Percentiles rank a stretch among this genome's conserved stretches.
These are phyloP conservation scores for Drosophila murphyi DNA, from an alignment of 1,140 invertebrate species.

Conservation along the genomic window DNA sequence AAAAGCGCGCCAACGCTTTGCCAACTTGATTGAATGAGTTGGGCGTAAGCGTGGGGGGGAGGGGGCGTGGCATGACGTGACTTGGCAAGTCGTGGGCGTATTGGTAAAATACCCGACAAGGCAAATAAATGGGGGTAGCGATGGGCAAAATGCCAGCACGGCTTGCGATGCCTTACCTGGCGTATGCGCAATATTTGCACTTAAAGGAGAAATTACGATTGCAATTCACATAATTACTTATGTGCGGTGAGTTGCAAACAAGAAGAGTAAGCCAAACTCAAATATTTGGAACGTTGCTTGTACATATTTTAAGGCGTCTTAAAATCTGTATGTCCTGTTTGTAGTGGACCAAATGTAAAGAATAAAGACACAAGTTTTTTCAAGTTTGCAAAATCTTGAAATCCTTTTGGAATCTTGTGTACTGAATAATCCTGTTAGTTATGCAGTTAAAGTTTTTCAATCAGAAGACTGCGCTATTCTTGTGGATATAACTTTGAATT, in stretches of 20 bases:
- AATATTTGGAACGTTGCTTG: too few relatives aligned
- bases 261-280: neutral
- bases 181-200: constrained; percentile 46
- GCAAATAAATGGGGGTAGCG: neutral
- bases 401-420: neutral
- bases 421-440: neutral
- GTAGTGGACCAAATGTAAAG: too few relatives aligned
- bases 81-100: constrained; percentile 10
- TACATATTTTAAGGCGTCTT: too few relatives aligned
- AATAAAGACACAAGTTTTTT: too few relatives aligned
- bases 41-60: neutral
- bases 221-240: constrained; percentile 40
- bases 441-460: neutral
- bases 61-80: constrained; percentile 22
- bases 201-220: constrained; percentile 32
- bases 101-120: constrained; percentile 20
- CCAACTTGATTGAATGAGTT: constrained; percentile 51
- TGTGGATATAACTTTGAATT: neutral
- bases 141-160: constrained; percentile 20
- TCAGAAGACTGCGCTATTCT: neutral
- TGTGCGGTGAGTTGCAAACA: neutral
- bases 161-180: constrained; percentile 26
- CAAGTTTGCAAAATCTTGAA: neutral
- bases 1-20: constrained; percentile 51
- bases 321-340: too few relatives aligned